Evolutionary conservation across 2,797 vertebrate genomes (phyloP).

Genomic region (Dicrostonyx torquatus): DNA sequence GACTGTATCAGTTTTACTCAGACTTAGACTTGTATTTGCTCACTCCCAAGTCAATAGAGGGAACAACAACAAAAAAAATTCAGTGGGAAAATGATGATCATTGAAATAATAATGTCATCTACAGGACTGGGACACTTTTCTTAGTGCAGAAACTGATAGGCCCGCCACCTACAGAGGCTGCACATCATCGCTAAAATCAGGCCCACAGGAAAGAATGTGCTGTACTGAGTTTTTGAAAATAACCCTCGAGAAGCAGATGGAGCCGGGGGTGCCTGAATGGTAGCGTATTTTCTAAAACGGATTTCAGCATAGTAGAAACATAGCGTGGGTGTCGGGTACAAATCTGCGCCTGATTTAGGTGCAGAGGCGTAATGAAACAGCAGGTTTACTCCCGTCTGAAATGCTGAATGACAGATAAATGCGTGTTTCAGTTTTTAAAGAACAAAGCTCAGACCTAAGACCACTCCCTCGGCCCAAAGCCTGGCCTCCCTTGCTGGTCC

Average conservation of each 20-base stretch:
- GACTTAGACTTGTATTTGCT: not conserved
- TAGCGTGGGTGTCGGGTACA: not conserved
- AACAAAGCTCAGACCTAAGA: not conserved
- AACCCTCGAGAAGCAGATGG: not conserved
- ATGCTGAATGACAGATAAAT: not conserved
- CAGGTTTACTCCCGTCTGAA: not conserved
- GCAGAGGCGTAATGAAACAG: not conserved
- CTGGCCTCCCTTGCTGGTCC: not conserved
- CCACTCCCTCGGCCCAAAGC: not conserved
- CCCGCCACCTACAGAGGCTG: not conserved
- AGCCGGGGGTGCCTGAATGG: not conserved
- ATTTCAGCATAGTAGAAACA: not conserved
- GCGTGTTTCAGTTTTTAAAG: not conserved
- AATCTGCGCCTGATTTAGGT: not conserved
- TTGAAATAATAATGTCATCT: conserved; percentile 8
- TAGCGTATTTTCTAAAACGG: not conserved
- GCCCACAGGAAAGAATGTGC: not conserved
- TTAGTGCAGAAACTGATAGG: not conserved
- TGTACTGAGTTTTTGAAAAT: not conserved
- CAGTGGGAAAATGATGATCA: not conserved
- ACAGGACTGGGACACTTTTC: not conserved
- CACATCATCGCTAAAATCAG: not conserved
- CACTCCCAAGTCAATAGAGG: not conserved
- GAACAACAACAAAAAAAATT: not conserved
- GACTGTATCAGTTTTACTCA: not conserved